Percentiles rank a stretch among this genome's conserved stretches.
Evolutionary conservation across 2,888 invertebrate species (phyloP).

Genomic region (Poecilobothrus nobilitatus): DNA sequence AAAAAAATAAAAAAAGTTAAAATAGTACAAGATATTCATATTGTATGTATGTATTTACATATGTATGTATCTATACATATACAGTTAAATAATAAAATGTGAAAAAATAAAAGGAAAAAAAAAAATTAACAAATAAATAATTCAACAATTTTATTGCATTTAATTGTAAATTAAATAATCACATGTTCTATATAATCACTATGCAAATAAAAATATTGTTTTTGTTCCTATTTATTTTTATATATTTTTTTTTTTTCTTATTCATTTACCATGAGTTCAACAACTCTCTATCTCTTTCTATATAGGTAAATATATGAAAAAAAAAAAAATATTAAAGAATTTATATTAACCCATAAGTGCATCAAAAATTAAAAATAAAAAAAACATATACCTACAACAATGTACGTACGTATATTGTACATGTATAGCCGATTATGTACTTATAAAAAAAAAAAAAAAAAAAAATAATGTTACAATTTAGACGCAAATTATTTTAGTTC

Average conservation of each 20-base stretch:
- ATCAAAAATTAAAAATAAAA: background rate
- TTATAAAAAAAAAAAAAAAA: too few species aligned
- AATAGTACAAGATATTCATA: too few species aligned
- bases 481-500: background rate
- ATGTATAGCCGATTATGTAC: too few species aligned
- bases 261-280: constrained; percentile 8
- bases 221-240: too few species aligned
- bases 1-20: too few species aligned
- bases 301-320: background rate
- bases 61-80: too few species aligned
- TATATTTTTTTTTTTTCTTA: background rate
- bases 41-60: too few species aligned
- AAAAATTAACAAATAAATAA: too few species aligned
- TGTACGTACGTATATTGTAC: too few species aligned
- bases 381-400: too few species aligned
- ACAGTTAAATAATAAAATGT: too few species aligned
- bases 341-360: background rate
- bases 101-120: too few species aligned
- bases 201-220: constrained; percentile 27
- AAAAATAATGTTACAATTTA: background rate
- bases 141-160: constrained; percentile 5
- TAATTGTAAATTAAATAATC: constrained; percentile 10
- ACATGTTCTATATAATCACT: constrained; percentile 18
- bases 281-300: constrained; percentile 9
- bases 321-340: background rate